These are phyloP conservation scores for Heteromurus nitidus DNA, from an alignment of 2,888 invertebrate species.

Conservation along the genomic window DNA sequence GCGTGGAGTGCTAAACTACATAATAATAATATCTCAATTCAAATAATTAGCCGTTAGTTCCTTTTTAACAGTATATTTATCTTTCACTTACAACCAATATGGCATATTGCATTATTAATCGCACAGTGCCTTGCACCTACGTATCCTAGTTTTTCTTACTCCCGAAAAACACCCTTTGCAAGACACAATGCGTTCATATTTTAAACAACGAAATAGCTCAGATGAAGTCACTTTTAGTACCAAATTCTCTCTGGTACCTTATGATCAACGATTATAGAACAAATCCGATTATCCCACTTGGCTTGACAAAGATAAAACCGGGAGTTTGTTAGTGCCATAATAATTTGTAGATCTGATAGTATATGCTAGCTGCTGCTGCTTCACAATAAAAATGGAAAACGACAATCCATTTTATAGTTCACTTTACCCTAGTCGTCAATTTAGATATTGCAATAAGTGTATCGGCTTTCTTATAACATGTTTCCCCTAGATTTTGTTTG, in stretches of 20 bases:
- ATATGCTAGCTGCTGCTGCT: neutral
- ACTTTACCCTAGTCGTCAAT: conserved; percentile 19
- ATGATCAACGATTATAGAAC: too few species aligned
- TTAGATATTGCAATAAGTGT: conserved; percentile 63
- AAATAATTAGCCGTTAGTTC: neutral
- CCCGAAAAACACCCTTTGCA: neutral
- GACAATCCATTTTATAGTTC: neutral
- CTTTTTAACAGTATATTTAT: neutral
- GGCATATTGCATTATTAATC: neutral
- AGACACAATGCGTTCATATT: neutral
- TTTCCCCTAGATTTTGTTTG: conserved; percentile 57
- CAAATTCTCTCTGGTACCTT: too few species aligned
- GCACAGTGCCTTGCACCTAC: too few species aligned
- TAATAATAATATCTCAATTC: neutral
- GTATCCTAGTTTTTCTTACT: too few species aligned
- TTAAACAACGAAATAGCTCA: too few species aligned
- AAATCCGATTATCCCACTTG: too few species aligned
- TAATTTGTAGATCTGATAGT: neutral
- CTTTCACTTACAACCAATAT: neutral
- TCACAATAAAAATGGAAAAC: neutral
- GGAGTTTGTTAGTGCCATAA: neutral
- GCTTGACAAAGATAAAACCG: too few species aligned
- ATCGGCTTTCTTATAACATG: conserved; percentile 57
- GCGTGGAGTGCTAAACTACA: conserved; percentile 24
- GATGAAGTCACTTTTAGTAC: too few species aligned